Evolutionary conservation across 2,797 vertebrate species (phyloP).

Genomic region (Hyperoplus immaculatus): DNA sequence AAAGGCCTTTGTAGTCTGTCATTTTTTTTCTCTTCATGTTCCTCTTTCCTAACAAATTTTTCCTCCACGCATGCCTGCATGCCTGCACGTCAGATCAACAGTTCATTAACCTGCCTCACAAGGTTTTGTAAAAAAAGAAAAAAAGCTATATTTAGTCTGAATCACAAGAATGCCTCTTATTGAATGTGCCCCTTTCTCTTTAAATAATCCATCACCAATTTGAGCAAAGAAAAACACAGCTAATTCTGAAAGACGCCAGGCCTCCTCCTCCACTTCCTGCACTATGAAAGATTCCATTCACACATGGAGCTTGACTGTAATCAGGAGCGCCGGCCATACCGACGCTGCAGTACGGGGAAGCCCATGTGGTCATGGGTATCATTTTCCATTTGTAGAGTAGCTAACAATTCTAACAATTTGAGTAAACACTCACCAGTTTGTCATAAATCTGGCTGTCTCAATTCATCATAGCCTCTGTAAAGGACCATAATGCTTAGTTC

Average conservation of each 20-base stretch:
- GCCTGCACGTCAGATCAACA: constrained; percentile 52
- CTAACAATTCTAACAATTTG: constrained; percentile 68
- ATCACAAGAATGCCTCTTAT: constrained; percentile 76
- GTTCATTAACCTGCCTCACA: constrained; percentile 62
- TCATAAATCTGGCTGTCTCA: constrained; percentile 50
- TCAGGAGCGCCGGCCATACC: constrained; percentile 65
- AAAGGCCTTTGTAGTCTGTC: constrained; percentile 43
- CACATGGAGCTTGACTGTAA: constrained; percentile 73
- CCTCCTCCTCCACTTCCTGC: constrained; percentile 80
- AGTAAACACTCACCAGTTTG: constrained; percentile 60
- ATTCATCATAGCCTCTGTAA: constrained; percentile 49
- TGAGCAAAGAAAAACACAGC: constrained; percentile 85
- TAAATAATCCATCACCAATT: constrained; percentile 83
- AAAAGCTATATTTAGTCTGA: constrained; percentile 72
- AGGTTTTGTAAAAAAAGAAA: constrained; percentile 48
- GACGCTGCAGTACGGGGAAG: constrained; percentile 62
- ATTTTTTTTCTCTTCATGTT: neutral
- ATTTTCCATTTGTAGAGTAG: constrained; percentile 69
- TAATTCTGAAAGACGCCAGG: constrained; percentile 81
- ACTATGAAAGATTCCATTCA: constrained; percentile 85
- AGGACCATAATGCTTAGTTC: constrained; percentile 25
- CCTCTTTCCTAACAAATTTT: constrained; percentile 36
- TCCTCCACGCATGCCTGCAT: constrained; percentile 47
- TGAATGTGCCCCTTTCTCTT: constrained; percentile 79
- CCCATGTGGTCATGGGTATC: constrained; percentile 76